Evolutionary conservation across 2,888 invertebrate species (phyloP), one percentile per base, ranked within the genome.

Genomic region (Platypus cylindrus): DNA sequence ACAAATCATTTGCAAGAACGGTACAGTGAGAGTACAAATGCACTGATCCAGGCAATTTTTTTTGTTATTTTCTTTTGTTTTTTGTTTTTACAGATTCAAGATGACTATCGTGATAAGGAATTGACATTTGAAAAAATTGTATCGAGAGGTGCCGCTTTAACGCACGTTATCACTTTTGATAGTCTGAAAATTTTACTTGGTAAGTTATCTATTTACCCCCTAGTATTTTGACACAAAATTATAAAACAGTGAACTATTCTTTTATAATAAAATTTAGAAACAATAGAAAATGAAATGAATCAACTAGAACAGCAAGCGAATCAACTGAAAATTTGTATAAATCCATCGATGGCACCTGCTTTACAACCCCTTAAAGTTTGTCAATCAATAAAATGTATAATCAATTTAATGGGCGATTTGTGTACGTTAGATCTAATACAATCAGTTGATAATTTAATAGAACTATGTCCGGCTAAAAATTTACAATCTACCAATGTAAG

Each of bases 301-400:
- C 77, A 82, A 34, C 68, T 85, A 1, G 73, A 81, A 48, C 72
- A 73, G 3, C 72, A 75, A 15, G 73, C 75, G 0, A 59, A 70
- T 25, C 74, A 74, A 32, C 48, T 58, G 18, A 58, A 57, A 32
- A 47, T 47, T 23, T 49, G 38, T 32, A 37, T 68, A 46, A 38
- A 68, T 46, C 47, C 52, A 25, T 48, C 44, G 40, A 44, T 50
- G 23, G 52, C 52, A 43, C 57, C 60, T 4, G 57, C 62, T 20
- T 47, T 78, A 12, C 75, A 76, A 49, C 71, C 77, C 15, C 71
- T 71, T n/a, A 72, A 81, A 3, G 81, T 91, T 28, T 73, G 81
- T 27, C 93, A 95, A 59, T 83, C 89, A 0, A 85, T 93, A 1
- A 94, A 94, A 63, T 89, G 90, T 1, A 79, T 95, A 22, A 89